Conservation (phyloP, 2,113 vertebrate species). For the Paraplagusia blochii region DNA sequence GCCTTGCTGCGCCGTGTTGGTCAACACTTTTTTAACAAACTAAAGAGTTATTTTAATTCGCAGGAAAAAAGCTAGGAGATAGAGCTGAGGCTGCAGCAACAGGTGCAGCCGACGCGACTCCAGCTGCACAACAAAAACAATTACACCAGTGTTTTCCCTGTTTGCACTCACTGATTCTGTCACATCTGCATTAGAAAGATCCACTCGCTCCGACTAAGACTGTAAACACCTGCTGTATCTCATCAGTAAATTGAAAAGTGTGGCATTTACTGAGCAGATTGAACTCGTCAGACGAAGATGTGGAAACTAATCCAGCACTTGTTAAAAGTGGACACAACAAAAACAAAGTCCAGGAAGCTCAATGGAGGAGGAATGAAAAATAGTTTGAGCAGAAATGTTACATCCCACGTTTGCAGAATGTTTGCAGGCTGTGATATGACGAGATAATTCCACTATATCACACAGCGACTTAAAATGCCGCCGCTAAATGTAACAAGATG, state of each 20-base stretch:
- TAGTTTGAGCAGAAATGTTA: constrained; percentile 7
- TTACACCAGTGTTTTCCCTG: not conserved
- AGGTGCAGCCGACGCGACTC: constrained; percentile 21
- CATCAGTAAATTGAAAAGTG: not conserved
- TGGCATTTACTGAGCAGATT: not conserved
- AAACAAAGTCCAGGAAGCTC: constrained; percentile 3
- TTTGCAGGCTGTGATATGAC: constrained; percentile 12
- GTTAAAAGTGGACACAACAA: not conserved
- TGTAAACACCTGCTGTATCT: not conserved
- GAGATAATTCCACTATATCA: constrained; percentile 9
- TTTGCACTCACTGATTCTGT: not conserved
- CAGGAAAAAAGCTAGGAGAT: constrained; percentile 5
- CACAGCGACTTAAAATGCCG: constrained; percentile 1
- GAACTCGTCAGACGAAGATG: not conserved
- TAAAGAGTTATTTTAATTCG: constrained; percentile 23
- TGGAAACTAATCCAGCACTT: not conserved
- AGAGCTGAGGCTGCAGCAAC: constrained; percentile 25
- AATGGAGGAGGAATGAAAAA: constrained; percentile 17
- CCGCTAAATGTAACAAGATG: constrained; percentile 20
- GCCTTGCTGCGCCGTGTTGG: constrained; percentile 15
- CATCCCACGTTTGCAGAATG: constrained; percentile 7
- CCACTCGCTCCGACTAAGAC: not conserved
- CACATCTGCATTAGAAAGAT: not conserved
- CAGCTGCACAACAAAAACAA: not conserved
- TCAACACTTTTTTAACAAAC: constrained; percentile 14